phyloP scores from a whole-genome alignment of 2,113 vertebrate species.

The Halcyon malimbica region DNA sequence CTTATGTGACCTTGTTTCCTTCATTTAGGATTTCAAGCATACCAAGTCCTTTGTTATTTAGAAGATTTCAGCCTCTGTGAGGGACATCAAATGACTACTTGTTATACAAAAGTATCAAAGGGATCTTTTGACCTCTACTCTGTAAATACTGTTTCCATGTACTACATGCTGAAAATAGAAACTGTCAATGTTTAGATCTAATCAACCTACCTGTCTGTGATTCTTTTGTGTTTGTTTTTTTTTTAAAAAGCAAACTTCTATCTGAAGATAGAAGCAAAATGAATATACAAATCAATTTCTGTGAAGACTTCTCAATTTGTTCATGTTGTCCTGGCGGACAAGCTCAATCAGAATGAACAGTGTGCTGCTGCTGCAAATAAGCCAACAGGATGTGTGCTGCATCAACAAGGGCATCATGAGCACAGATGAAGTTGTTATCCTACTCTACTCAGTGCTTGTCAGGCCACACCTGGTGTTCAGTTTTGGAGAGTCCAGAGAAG shows the following conservation, averaged over 20 bases:
- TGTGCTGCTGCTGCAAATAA: background rate
- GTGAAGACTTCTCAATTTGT: background rate
- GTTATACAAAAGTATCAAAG: conserved; percentile 66
- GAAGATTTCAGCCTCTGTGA: conserved; percentile 70
- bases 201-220: background rate
- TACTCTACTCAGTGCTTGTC: background rate
- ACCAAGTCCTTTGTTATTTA: conserved; percentile 98
- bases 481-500: background rate
- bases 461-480: background rate
- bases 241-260: background rate
- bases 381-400: background rate
- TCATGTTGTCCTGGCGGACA: background rate
- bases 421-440: background rate
- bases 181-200: background rate
- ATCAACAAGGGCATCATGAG: background rate
- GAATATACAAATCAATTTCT: background rate
- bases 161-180: background rate
- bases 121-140: conserved; percentile 46
- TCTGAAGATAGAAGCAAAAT: background rate
- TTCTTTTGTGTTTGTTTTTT: background rate
- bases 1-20: conserved; percentile 2
- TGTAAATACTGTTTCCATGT: conserved; percentile 3
- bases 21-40: conserved; percentile 93
- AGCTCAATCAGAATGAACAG: background rate
- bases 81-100: conserved; percentile 61